phyloP scores from a whole-genome alignment of 2,797 vertebrate species.

The Chiloscyllium punctatum region DNA sequence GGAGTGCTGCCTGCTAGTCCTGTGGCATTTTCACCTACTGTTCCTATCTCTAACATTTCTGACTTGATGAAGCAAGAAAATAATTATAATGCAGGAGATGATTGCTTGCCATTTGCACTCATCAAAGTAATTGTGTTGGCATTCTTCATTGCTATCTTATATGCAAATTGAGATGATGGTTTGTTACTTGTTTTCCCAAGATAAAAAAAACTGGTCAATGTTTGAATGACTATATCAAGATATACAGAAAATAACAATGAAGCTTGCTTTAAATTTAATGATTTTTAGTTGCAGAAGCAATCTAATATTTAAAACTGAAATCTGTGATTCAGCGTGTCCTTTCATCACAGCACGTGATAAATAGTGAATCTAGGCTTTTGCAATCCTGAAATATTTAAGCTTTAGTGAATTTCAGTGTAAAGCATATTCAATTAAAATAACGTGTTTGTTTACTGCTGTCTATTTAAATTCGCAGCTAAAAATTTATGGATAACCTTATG shows the following conservation, averaged over 20 bases:
- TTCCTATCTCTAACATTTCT: background rate
- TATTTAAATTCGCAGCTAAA: background rate
- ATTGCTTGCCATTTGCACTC: background rate
- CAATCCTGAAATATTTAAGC: background rate
- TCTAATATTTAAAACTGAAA: background rate
- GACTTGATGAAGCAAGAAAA: background rate
- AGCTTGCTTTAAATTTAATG: background rate
- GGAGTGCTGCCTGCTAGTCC: background rate
- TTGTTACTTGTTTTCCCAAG: background rate
- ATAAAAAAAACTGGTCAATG: background rate
- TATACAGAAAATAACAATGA: background rate
- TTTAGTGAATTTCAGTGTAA: background rate
- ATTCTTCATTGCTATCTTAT: background rate
- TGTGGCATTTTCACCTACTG: background rate
- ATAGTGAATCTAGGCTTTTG: background rate
- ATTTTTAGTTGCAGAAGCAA: background rate
- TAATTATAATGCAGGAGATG: background rate
- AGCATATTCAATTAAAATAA: background rate
- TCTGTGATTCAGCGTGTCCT: background rate
- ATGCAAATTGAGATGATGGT: background rate
- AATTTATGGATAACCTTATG: background rate
- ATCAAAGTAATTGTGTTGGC: background rate
- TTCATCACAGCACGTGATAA: background rate
- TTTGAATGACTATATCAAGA: background rate
- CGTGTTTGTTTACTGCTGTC: background rate